These are phyloP conservation scores for Anguilla anguilla DNA, from an alignment of 2,797 vertebrate species.

Conservation along the genomic window DNA sequence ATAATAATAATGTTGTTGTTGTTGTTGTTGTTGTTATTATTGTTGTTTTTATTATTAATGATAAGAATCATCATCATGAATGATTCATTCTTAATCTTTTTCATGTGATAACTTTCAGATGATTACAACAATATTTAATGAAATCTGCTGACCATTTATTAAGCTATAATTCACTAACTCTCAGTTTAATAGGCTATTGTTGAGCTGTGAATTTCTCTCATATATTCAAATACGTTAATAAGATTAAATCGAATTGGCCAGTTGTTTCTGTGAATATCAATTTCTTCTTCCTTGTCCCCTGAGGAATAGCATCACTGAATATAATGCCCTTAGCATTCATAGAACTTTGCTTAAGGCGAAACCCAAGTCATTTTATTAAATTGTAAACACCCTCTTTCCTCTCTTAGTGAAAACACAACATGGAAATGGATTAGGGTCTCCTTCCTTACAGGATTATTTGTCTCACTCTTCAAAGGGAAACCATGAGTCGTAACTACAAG, in stretches of 20 bases:
- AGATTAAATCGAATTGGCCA: conserved; percentile 44
- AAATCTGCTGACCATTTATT: conserved; percentile 10
- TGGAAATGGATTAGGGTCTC: conserved; percentile 60
- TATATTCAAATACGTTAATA: conserved; percentile 28
- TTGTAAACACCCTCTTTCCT: conserved; percentile 47
- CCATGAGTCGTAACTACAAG: neutral
- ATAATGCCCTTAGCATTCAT: conserved; percentile 56
- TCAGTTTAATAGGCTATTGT: conserved; percentile 26
- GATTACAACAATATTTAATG: conserved; percentile 14
- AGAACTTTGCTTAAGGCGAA: conserved; percentile 60
- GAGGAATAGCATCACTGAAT: conserved; percentile 59
- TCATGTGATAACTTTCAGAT: neutral
- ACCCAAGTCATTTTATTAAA: conserved; percentile 64
- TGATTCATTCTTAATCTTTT: neutral
- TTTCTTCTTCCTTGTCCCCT: conserved; percentile 52
- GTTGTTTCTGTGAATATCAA: conserved; percentile 56
- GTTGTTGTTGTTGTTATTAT: neutral
- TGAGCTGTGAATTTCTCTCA: conserved; percentile 17
- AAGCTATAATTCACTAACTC: conserved; percentile 24
- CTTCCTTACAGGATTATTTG: conserved; percentile 53
- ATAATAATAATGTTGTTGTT: neutral
- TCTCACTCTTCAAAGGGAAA: conserved; percentile 52
- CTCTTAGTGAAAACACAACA: conserved; percentile 49
- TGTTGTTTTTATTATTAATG: neutral
- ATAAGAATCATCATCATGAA: neutral